Conservation (phyloP, 2,888 invertebrate genomes). For the Vesta saturnalis region DNA sequence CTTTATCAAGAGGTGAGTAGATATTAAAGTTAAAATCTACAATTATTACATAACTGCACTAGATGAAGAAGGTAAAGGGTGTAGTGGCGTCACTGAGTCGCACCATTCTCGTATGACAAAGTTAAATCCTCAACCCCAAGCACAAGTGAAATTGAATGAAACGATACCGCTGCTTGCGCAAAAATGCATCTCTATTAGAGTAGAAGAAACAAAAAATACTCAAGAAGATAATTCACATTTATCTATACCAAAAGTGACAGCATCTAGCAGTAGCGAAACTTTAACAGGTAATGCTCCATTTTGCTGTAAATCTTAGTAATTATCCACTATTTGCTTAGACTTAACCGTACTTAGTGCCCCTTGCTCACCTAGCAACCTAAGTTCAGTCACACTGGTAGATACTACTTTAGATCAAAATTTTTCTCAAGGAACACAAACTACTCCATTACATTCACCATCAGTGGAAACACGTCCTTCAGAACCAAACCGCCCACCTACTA, state of each 20-base stretch:
- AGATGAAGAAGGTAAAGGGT: slow-evolving; percentile 63
- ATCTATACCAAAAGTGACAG: slow-evolving; percentile 78
- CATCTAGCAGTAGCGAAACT: slow-evolving; percentile 82
- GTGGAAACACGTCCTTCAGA: slow-evolving; percentile 38
- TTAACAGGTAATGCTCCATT: slow-evolving; percentile 72
- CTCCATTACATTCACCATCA: slow-evolving; percentile 27
- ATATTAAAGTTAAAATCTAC: background rate
- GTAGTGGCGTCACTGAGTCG: slow-evolving; percentile 56
- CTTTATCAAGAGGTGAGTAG: slow-evolving; percentile 69
- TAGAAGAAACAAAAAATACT: slow-evolving; percentile 61
- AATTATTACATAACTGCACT: slow-evolving; percentile 52
- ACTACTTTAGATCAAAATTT: slow-evolving; percentile 64
- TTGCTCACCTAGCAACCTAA: slow-evolving; percentile 78
- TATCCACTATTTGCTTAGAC: slow-evolving; percentile 51
- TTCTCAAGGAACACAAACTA: slow-evolving; percentile 31
- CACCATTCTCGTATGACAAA: slow-evolving; percentile 54
- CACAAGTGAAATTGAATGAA: slow-evolving; percentile 42
- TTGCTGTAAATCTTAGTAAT: too few relatives aligned
- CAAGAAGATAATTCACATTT: slow-evolving; percentile 70
- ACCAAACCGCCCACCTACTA: too few relatives aligned
- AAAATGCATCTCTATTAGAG: slow-evolving; percentile 63
- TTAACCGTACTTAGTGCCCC: slow-evolving; percentile 67
- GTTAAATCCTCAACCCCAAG: slow-evolving; percentile 51
- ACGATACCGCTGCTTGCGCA: slow-evolving; percentile 51
- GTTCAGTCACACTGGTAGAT: slow-evolving; percentile 77